Conservation (phyloP, 2,113 vertebrate species). For the Ardeotis arabs region DNA sequence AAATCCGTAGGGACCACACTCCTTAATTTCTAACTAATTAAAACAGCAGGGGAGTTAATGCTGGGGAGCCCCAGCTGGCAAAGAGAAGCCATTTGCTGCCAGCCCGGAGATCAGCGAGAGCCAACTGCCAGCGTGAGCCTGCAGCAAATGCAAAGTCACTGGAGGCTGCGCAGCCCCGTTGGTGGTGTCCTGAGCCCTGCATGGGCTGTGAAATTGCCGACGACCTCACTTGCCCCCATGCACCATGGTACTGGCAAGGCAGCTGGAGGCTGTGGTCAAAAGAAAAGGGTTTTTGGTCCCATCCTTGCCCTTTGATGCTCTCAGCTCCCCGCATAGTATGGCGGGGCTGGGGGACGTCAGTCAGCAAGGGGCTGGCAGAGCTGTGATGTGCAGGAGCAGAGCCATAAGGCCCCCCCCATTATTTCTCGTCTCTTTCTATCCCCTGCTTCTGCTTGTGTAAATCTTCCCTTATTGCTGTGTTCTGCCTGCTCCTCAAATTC, state of each 20-base stretch:
- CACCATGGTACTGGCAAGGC: not conserved
- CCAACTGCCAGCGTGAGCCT: not conserved
- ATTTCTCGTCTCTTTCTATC: not conserved
- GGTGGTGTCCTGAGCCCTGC: not conserved
- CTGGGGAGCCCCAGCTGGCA: not conserved
- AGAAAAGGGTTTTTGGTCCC: not conserved
- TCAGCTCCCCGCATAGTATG: rapidly evolving
- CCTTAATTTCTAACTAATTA: not conserved
- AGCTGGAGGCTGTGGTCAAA: not conserved
- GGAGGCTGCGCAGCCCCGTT: rapidly evolving
- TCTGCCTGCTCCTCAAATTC: not conserved
- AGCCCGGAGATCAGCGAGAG: rapidly evolving
- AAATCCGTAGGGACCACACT: not conserved
- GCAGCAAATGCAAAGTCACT: rapidly evolving
- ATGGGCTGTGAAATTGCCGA: not conserved
- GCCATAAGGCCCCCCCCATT: rapidly evolving
- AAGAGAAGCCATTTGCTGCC: not conserved
- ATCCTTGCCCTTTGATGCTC: not conserved
- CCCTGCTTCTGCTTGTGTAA: not conserved
- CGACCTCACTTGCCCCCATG: not conserved
- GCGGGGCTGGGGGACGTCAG: not conserved
- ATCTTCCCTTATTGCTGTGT: not conserved
- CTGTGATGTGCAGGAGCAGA: not conserved
- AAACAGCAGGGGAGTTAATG: rapidly evolving
- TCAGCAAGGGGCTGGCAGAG: not conserved